phyloP scores from a whole-genome alignment of 2,797 vertebrate genomes.

The Decapterus maruadsi region DNA sequence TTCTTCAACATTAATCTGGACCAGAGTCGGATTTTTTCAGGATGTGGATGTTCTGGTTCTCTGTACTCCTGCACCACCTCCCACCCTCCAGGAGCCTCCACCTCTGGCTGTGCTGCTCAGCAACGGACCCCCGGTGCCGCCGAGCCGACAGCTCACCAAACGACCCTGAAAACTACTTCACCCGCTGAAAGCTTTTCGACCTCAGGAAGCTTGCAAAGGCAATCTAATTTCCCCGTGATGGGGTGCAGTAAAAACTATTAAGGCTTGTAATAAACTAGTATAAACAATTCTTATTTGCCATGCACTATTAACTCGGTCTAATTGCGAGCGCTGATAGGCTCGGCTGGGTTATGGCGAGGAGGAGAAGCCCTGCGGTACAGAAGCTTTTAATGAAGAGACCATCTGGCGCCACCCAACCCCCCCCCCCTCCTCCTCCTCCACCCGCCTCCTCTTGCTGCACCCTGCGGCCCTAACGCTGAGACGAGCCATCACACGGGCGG shows the following conservation, averaged over 20 bases:
- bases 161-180: conserved; percentile 66
- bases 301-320: conserved; percentile 82
- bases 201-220: conserved; percentile 78
- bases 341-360: conserved; percentile 66
- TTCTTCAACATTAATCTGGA: neutral
- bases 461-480: conserved; percentile 53
- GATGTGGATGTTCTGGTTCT: conserved; percentile 23
- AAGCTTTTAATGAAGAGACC: conserved; percentile 82
- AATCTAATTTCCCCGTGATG: conserved; percentile 80
- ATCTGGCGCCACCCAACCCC: conserved; percentile 67
- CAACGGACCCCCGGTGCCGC: conserved; percentile 25
- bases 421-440: conserved; percentile 11
- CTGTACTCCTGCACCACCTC: conserved; percentile 16
- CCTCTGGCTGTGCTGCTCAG: conserved; percentile 18
- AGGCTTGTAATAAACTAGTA: conserved; percentile 83
- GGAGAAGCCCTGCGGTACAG: conserved; percentile 67
- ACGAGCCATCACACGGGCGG: conserved; percentile 49
- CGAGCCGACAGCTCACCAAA: conserved; percentile 39
- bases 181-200: conserved; percentile 73
- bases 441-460: conserved; percentile 36
- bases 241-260: conserved; percentile 82
- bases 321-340: conserved; percentile 78
- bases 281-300: conserved; percentile 84
- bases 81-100: neutral
- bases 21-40: neutral